Evolutionary conservation across 2,888 invertebrate genomes (phyloP).

Genomic region (Drosophila mimica): DNA sequence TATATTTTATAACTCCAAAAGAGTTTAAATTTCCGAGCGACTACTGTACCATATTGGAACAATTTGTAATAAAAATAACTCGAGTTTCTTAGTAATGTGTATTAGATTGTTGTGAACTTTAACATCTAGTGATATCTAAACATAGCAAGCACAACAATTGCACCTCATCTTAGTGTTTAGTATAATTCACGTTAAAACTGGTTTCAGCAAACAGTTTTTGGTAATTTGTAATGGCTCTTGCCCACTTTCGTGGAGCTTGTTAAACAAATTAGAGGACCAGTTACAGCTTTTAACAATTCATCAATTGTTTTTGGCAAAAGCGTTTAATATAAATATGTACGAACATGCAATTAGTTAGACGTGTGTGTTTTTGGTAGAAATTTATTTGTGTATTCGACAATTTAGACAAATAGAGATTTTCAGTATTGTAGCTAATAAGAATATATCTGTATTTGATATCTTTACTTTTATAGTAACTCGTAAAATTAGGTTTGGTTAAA

Average conservation of each 20-base stretch:
- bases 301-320: constrained; percentile 20
- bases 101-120: not conserved
- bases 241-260: not conserved
- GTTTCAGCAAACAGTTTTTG: constrained; percentile 5
- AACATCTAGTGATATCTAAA: constrained; percentile 3
- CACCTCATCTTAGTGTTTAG: constrained; percentile 1
- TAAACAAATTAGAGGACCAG: not conserved
- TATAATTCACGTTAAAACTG: constrained; percentile 3
- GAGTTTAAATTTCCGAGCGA: not conserved
- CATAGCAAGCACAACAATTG: constrained; percentile 9
- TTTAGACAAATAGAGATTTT: constrained; percentile 10
- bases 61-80: not conserved
- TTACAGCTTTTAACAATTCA: constrained; percentile 18
- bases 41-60: not conserved
- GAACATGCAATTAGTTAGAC: constrained; percentile 15
- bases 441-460: constrained; percentile 11
- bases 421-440: constrained; percentile 6
- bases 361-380: constrained; percentile 1
- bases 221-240: not conserved
- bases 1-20: not conserved
- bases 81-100: not conserved
- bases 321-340: not conserved
- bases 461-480: not conserved
- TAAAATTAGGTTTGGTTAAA: constrained; percentile 13
- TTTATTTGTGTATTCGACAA: constrained; percentile 22